Evolutionary conservation across 2,797 vertebrate genomes (phyloP), one percentile per base, ranked within the genome.

Genomic region (Lutjanus argentimaculatus): DNA sequence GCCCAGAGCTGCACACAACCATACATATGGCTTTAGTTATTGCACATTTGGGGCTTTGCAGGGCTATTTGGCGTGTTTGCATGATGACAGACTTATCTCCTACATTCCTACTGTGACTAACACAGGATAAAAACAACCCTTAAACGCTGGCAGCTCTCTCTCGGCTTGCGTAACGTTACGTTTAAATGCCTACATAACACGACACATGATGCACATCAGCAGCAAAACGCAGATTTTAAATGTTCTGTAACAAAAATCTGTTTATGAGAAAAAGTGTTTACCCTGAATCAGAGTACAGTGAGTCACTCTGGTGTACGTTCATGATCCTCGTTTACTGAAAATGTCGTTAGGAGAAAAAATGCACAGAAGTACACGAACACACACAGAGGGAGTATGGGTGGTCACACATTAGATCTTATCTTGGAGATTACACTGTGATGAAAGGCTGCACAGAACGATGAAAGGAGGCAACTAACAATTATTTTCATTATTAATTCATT

Each of bases 11-110:
- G 62, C 76, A 61, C 75, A 65, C 73, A 56, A 9, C 52, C 56
- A 30, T 56, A 77, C 92, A 93, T 83, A 79, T 94, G 93, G 89
- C 75, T 91, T 82, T 2, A 40, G 85, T 93, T 93, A 93, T 21
- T 72, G 84, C 77, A 75, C 88, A 71, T 90, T 80, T 21, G 43
- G 75, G 75, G 75, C 82, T 88, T 84, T 64, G 71, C 73, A 11
- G 67, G 81, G 75, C 84, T 67, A 62, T 88, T 72, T 83, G 89
- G 70, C 71, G 4, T 73, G 83, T 88, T 90, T 88, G 87, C 82
- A 73, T 69, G 75, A 91, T 85, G 89, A 89, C 88, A 88, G 86
- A 87, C 77, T 80, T 83, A 90, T 92, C 89, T 79, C 58, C 77
- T 42, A 62, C 87, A 86, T 90, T 92, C 90, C 82, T 88, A 80